phyloP scores from a whole-genome alignment of 2,797 vertebrate species.

The Falco concolor region DNA sequence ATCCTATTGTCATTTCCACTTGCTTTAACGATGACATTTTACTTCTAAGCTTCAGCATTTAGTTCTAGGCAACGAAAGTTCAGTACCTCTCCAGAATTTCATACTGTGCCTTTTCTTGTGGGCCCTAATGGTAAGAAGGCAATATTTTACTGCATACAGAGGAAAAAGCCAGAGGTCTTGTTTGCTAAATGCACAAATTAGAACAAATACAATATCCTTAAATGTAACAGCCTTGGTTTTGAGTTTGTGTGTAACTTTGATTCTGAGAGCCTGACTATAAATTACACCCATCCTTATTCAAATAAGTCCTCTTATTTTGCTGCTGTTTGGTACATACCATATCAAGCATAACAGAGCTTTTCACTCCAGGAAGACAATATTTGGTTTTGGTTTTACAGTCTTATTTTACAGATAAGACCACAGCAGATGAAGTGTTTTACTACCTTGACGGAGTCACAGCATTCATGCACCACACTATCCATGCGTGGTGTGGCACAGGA shows the following conservation, averaged over 20 bases:
- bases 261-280: not conserved
- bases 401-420: not conserved
- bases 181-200: conserved; percentile 14
- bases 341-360: not conserved
- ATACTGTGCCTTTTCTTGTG: conserved; percentile 45
- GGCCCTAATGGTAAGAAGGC: conserved; percentile 4
- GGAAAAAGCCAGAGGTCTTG: not conserved
- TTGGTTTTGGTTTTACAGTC: not conserved
- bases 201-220: not conserved
- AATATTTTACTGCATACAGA: conserved; percentile 31
- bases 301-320: not conserved
- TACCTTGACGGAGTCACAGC: not conserved
- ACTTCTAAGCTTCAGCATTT: conserved; percentile 47
- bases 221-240: conserved; percentile 28
- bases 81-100: conserved; percentile 55
- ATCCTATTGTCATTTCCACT: conserved; percentile 56
- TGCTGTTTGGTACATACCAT: not conserved
- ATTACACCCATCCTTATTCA: not conserved
- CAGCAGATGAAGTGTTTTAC: not conserved
- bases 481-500: not conserved
- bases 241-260: not conserved
- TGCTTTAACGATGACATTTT: conserved; percentile 64
- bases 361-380: not conserved
- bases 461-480: not conserved
- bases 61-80: conserved; percentile 46